Percentiles rank a stretch among this genome's conserved stretches.
Evolutionary conservation across 2,797 vertebrate genomes (phyloP).

Genomic region (Ficedula albicollis): DNA sequence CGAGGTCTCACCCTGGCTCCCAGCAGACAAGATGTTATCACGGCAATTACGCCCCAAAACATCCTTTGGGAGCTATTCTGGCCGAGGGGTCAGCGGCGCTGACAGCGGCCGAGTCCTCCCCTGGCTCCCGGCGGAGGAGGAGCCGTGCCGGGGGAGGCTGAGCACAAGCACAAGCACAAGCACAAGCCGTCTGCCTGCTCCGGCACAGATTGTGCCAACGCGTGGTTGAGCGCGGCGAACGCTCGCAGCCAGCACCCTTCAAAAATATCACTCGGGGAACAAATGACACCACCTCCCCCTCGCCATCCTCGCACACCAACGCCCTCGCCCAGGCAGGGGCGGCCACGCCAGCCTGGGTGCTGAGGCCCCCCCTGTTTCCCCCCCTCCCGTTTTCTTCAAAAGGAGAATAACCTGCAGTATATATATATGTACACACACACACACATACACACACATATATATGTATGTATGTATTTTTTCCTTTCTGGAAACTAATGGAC

Average conservation of each 20-base stretch:
- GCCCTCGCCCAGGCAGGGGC: constrained; percentile 43
- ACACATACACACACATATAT: neutral
- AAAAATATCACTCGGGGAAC: constrained; percentile 50
- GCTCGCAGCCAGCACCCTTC: constrained; percentile 54
- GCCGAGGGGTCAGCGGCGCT: constrained; percentile 39
- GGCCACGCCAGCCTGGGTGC: constrained; percentile 48
- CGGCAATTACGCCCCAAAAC: constrained; percentile 23
- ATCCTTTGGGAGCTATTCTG: constrained; percentile 51
- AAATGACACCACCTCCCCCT: constrained; percentile 51
- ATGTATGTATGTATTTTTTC: constrained; percentile 61
- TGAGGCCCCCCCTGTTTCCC: neutral
- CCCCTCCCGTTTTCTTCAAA: constrained; percentile 56
- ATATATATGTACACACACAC: neutral
- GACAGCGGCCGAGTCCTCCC: constrained; percentile 5
- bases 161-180: constrained; percentile 8
- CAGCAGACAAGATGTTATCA: constrained; percentile 44
- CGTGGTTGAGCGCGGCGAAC: constrained; percentile 39
- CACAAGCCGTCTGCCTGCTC: constrained; percentile 26
- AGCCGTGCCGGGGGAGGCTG: constrained; percentile 28
- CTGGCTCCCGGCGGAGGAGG: constrained; percentile 32
- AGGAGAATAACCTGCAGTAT: constrained; percentile 77
- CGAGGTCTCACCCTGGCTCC: constrained; percentile 1
- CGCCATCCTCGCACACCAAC: constrained; percentile 50
- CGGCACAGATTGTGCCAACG: constrained; percentile 52
- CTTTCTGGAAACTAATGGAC: constrained; percentile 83